Percentiles rank a stretch among this genome's conserved stretches.
Evolutionary conservation across 2,113 vertebrate genomes (phyloP).

Genomic region (Brienomyrus brachyistius): DNA sequence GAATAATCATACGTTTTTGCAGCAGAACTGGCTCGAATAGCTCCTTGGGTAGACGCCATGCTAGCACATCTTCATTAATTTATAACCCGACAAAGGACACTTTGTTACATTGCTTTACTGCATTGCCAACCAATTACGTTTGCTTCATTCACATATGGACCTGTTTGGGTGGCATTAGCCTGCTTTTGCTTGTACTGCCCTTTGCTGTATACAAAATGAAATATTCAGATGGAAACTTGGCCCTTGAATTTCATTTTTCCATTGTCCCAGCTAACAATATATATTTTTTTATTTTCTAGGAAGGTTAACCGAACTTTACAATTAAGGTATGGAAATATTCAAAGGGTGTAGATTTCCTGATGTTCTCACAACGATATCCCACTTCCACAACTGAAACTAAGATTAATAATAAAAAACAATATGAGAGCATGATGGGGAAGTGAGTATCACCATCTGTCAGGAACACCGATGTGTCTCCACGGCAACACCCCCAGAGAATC

Average conservation of each 20-base stretch:
- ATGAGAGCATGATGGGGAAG: background rate
- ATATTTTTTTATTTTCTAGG: background rate
- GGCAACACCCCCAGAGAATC: background rate
- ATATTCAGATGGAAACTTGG: background rate
- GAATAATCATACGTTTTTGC: background rate
- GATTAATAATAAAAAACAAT: background rate
- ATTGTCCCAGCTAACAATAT: background rate
- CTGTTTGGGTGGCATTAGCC: background rate
- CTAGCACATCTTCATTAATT: background rate
- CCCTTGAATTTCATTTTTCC: background rate
- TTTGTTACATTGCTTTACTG: background rate
- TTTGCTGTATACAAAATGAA: background rate
- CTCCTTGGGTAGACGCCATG: background rate
- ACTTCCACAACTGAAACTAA: background rate
- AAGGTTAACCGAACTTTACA: background rate
- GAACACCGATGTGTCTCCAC: background rate
- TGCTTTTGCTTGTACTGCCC: background rate
- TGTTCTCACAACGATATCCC: background rate
- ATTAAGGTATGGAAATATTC: background rate
- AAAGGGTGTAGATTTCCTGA: background rate
- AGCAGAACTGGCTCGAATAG: background rate
- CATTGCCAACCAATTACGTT: background rate
- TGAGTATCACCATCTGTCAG: background rate
- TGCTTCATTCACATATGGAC: background rate
- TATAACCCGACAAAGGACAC: background rate